Evolutionary conservation across 2,888 invertebrate genomes (phyloP), one percentile per base, ranked within the genome.

Genomic region (Oscheius onirici): DNA sequence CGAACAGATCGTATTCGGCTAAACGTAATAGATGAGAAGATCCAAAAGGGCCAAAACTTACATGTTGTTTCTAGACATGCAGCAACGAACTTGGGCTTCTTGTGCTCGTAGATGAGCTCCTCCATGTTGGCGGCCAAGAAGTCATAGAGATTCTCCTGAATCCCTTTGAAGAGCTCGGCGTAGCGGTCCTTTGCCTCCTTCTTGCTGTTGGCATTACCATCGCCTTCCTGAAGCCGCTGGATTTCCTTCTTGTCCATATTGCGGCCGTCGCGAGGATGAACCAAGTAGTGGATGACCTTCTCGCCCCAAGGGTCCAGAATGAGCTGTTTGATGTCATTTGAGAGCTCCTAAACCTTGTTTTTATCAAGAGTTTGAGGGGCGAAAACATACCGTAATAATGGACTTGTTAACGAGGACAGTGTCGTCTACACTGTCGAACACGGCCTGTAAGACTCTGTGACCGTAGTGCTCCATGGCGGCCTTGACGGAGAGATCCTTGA

Each of bases 401-500:
- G 92, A 91, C 88, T 96, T 96, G 84, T 93, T 93, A 22, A 95
- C 91, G 0, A 96, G 90, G 68, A 94, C 93, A 0, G 96, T 97
- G 87, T 97, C 97, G 88, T 97, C 97, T 1, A 95, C 92, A 0
- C 92, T 90, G 88, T 97, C 96, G 79, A 96, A 92, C 76, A 96
- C 90, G 0, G 94, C 92, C 75, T 95, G 90, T 28, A 97, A 89
- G 13, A 79, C 79, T 22, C 79, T 90, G 88, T 95, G 93, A 0
- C 95, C 96, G 80, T 94, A 92, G 88, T 96, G 94, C 82, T 96
- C 95, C 75, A 91, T 91, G 65, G 93, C 92, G 11, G 95, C 91
- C 69, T 93, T 92, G 3, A 92, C 90, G 0, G 93, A 91, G 86
- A 94, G 92, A 74, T 93, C 93, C 88, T 96, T 96, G 26, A 97